Conservation (phyloP, 1,140 invertebrate genomes). For the Drosophila hydei region DNA sequence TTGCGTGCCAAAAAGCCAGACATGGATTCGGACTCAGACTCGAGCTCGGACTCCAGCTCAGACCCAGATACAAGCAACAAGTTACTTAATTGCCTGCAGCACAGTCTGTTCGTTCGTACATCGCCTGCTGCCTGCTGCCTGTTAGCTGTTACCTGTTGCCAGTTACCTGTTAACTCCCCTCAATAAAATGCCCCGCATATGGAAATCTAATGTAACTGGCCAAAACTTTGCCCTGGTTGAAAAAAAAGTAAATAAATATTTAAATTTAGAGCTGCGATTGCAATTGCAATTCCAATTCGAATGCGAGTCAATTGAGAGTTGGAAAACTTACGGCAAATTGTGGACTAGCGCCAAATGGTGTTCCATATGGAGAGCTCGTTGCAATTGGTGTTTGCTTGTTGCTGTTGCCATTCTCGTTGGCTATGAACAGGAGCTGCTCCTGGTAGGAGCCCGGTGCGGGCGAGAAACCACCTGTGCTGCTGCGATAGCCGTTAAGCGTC, state of each 20-base stretch:
- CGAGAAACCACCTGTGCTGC: slow-evolving; percentile 47
- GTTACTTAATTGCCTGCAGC: slow-evolving; percentile 62
- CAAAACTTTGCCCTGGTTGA: slow-evolving; percentile 12
- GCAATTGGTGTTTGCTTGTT: slow-evolving; percentile 49
- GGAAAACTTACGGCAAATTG: slow-evolving; percentile 73
- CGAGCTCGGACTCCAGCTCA: neutral
- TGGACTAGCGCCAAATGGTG: slow-evolving; percentile 56
- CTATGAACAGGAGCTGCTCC: slow-evolving; percentile 77
- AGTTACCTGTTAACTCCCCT: slow-evolving; percentile 6
- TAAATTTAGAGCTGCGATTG: neutral
- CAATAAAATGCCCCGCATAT: slow-evolving; percentile 30
- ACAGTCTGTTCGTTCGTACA: slow-evolving; percentile 11
- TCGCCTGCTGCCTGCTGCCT: slow-evolving; percentile 39
- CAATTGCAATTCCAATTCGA: slow-evolving; percentile 27
- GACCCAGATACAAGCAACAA: slow-evolving; percentile 27
- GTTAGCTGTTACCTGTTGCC: slow-evolving; percentile 1
- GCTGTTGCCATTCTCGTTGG: slow-evolving; percentile 63
- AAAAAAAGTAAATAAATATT: slow-evolving; percentile 15
- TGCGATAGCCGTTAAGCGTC: slow-evolving; percentile 40
- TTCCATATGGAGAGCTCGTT: slow-evolving; percentile 54
- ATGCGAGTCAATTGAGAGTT: slow-evolving; percentile 17
- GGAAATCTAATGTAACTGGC: slow-evolving; percentile 43
- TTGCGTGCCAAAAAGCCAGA: slow-evolving; percentile 33
- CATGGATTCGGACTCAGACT: neutral
- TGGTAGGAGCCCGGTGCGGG: slow-evolving; percentile 77